A percentile compares a stretch with the other conserved stretches of the same genome.
These are phyloP conservation scores for Entomobrya proxima DNA, from an alignment of 2,888 invertebrate species.

Conservation along the genomic window DNA sequence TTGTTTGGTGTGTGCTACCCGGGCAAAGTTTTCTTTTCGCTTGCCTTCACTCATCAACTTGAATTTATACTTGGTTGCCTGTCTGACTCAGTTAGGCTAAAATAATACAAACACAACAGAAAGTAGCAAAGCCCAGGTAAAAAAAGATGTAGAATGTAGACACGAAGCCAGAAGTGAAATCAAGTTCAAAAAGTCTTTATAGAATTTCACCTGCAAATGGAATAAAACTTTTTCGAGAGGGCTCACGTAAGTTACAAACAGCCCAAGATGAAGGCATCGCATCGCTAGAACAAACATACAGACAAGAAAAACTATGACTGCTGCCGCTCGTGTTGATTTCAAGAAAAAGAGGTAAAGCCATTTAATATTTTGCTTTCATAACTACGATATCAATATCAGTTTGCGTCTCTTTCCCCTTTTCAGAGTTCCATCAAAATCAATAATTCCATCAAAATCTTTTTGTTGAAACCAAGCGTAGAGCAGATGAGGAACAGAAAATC, in stretches of 20 bases:
- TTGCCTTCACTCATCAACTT: too few species aligned
- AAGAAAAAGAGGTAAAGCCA: conserved; percentile 10
- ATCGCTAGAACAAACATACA: too few species aligned
- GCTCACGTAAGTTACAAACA: conserved; percentile 6
- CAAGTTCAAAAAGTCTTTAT: conserved; percentile 34
- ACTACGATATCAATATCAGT: conserved; percentile 58
- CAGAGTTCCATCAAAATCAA: conserved; percentile 58
- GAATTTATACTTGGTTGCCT: too few species aligned
- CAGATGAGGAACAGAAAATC: too few species aligned
- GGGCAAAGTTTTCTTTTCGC: too few species aligned
- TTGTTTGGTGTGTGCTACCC: too few species aligned
- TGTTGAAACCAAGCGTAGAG: neutral
- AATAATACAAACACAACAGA: too few species aligned
- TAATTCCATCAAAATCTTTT: conserved; percentile 47
- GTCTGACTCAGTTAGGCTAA: too few species aligned
- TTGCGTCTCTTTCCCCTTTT: conserved; percentile 43
- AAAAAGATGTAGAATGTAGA: neutral
- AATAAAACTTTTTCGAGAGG: neutral
- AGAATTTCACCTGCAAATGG: conserved; percentile 50
- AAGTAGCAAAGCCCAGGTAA: neutral
- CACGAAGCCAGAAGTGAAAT: conserved; percentile 17
- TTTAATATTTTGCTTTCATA: conserved; percentile 42
- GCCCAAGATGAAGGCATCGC: too few species aligned
- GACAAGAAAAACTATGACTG: neutral
- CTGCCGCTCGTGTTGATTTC: neutral